Percentiles rank a stretch among this genome's conserved stretches.
Evolutionary conservation across 2,113 vertebrate genomes (phyloP).

Genomic region (Aegotheles bennettii): DNA sequence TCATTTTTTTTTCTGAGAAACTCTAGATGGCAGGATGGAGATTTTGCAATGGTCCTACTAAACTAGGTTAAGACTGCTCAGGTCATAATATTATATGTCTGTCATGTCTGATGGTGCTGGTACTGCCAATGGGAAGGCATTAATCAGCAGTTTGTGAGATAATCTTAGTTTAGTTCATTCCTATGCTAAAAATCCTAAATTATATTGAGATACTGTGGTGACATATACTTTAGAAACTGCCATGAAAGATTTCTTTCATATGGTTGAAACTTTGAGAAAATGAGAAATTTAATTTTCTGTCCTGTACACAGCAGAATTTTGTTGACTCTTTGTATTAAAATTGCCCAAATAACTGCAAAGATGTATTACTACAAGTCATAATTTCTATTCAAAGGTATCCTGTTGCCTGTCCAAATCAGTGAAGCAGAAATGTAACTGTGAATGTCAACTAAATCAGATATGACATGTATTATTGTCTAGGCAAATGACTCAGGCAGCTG

Average conservation of each 20-base stretch:
- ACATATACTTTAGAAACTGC: neutral
- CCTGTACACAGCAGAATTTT: neutral
- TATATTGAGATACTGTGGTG: neutral
- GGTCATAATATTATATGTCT: neutral
- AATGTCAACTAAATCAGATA: neutral
- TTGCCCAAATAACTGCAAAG: neutral
- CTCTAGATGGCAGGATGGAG: neutral
- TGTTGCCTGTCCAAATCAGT: neutral
- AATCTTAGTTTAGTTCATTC: neutral
- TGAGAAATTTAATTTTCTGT: neutral
- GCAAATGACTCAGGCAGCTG: slow-evolving; percentile 4
- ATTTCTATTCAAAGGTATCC: neutral
- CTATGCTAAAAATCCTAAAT: neutral
- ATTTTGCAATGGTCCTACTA: neutral
- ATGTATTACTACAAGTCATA: neutral
- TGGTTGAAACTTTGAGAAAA: neutral
- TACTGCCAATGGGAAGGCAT: neutral
- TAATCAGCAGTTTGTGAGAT: neutral
- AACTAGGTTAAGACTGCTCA: neutral
- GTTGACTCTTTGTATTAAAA: neutral
- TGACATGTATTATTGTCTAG: neutral
- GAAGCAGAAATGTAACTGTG: neutral
- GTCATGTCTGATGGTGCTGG: neutral
- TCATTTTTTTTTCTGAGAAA: neutral
- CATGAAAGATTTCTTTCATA: neutral